Evolutionary conservation across 2,113 vertebrate genomes (phyloP).

Genomic region (Pholis gunnellus): DNA sequence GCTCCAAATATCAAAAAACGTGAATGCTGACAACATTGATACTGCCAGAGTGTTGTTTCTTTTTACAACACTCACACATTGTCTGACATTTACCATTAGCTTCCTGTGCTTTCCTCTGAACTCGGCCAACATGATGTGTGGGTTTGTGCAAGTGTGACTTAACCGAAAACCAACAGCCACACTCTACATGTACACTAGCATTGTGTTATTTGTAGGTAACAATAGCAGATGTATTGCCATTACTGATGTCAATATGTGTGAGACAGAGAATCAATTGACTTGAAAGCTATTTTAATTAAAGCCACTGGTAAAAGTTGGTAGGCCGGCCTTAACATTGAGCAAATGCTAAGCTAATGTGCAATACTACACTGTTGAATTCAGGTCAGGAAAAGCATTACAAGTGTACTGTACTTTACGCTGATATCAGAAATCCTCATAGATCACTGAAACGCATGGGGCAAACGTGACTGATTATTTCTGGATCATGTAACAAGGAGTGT

Average conservation of each 20-base stretch:
- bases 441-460: neutral
- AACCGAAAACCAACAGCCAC: neutral
- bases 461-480: conserved; percentile 20
- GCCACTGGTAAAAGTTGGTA: neutral
- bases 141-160: conserved; percentile 33
- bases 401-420: neutral
- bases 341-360: conserved; percentile 19
- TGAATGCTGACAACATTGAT: neutral
- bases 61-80: conserved; percentile 5
- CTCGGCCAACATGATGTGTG: conserved; percentile 21
- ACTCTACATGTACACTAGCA: neutral
- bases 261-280: neutral
- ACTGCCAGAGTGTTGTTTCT: too few relatives aligned
- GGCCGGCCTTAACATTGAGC: neutral
- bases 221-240: neutral
- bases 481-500: conserved; percentile 33
- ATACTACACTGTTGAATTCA: neutral
- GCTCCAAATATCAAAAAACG: neutral
- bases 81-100: conserved; percentile 53
- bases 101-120: conserved; percentile 52
- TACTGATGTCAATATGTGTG: neutral
- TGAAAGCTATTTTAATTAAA: conserved; percentile 15
- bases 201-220: neutral
- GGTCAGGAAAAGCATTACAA: neutral
- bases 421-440: neutral